Evolutionary conservation across 1,140 invertebrate genomes (phyloP), one percentile per base, ranked within the genome.

Genomic region (Diorhabda carinulata): DNA sequence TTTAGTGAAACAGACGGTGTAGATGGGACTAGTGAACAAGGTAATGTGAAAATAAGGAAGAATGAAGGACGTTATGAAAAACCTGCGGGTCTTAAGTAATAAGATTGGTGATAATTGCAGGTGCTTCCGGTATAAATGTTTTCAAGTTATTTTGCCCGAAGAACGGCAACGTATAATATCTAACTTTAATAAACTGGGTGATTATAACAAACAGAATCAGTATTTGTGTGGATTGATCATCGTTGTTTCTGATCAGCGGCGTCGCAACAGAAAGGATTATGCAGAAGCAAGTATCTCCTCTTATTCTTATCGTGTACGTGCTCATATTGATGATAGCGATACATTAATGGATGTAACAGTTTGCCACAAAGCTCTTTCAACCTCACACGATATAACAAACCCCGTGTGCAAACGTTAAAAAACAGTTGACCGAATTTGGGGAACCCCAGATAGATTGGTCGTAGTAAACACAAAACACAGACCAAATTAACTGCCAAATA

Each of bases 1-100:
- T 57, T 57, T 56, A 57, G 56, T 57, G 56, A 57, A 57, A 57
- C 56, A 57, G 56, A 57, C 7, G 7, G 56, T 57, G 56, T 8
- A n/a, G 25, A 25, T 9, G 25, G 25, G 25, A 25, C 25, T 25
- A 25, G 25, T 25, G 25, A 25, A 25, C 25, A 25, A 25, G 25
- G 7, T 57, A 57, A 5, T 10, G 25, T 8, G 7, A 57, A 7
- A 8, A 25, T 10, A 5, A 5, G n/a, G 57, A 57, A 5, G 57
- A 57, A 9, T 10, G 25, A 57, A 57, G 9, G n/a, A 25, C 57
- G 57, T 10, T 0, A 25, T 25, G 25, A 25, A 25, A 25, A 25
- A 25, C 1, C 25, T 25, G 25, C 25, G 25, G 25, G 57, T 25
- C 57, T 57, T 25, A 57, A 57, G 57, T 57, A 8, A 57, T 57